These are phyloP conservation scores for Athalia circularis DNA, from an alignment of 2,888 invertebrate species.

Conservation along the genomic window DNA sequence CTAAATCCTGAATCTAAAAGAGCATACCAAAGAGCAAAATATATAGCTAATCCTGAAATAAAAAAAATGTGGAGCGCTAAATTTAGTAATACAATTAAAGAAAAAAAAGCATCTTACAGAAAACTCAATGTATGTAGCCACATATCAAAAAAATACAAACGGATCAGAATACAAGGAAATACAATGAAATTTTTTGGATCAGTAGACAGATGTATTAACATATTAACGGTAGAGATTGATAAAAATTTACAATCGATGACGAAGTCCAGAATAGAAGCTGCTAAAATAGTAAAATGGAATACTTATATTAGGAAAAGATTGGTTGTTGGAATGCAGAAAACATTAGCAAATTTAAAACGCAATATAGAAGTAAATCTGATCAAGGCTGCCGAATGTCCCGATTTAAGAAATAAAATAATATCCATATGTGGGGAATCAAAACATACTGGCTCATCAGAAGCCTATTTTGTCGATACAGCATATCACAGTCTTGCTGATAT, in stretches of 20 bases:
- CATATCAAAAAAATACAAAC: no score
- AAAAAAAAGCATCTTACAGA: neutral
- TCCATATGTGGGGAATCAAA: slow-evolving; percentile 47
- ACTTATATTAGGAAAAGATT: slow-evolving; percentile 46
- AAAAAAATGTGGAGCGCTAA: neutral
- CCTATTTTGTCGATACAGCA: slow-evolving; percentile 50
- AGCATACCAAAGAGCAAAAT: no score
- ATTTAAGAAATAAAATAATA: slow-evolving; percentile 16
- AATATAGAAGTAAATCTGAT: slow-evolving; percentile 45
- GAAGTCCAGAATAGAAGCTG: slow-evolving; percentile 46
- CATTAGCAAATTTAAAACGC: slow-evolving; percentile 38
- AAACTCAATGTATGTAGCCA: no score
- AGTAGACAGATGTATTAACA: neutral
- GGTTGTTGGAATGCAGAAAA: slow-evolving; percentile 31
- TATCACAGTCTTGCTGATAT: slow-evolving; percentile 40
- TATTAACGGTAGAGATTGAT: neutral
- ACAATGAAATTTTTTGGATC: slow-evolving; percentile 3
- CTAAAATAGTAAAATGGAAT: slow-evolving; percentile 44
- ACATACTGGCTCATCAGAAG: slow-evolving; percentile 50
- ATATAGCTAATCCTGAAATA: neutral
- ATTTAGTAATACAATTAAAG: neutral
- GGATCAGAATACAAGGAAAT: neutral
- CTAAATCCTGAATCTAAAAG: neutral
- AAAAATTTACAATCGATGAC: neutral
- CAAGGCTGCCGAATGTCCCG: neutral